phyloP scores from a whole-genome alignment of 2,113 vertebrate species.

The Rhagologus leucostigma region DNA sequence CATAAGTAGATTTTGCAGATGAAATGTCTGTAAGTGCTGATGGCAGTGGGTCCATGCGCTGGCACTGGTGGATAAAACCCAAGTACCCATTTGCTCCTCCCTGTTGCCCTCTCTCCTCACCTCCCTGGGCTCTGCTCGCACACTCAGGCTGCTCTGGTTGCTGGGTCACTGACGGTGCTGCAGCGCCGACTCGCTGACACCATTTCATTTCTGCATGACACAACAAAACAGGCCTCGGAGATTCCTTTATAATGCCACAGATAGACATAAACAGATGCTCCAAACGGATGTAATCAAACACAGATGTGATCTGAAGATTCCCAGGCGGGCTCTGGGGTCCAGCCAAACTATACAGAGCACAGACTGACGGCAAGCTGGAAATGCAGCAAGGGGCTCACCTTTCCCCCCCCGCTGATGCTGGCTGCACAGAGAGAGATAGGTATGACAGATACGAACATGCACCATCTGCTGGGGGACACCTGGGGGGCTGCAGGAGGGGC shows the following conservation, averaged over 20 bases:
- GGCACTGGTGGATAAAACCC: neutral
- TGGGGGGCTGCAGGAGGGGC: neutral
- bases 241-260: conserved; percentile 14
- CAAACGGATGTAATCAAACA: conserved; percentile 21
- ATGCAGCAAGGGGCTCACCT: neutral
- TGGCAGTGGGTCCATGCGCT: rapidly evolving
- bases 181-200: neutral
- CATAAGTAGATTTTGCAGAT: neutral
- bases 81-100: rapidly evolving
- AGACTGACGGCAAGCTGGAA: neutral
- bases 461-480: neutral
- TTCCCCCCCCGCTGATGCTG: neutral
- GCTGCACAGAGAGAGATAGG: neutral
- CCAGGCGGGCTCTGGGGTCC: neutral
- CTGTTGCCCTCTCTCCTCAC: neutral
- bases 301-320: conserved; percentile 41
- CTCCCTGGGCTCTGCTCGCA: rapidly evolving
- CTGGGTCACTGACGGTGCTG: neutral
- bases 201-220: neutral
- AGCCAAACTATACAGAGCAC: neutral
- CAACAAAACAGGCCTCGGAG: neutral
- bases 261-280: conserved; percentile 38
- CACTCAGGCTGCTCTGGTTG: neutral
- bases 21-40: neutral
- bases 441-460: rapidly evolving